A percentile compares a stretch with the other conserved stretches of the same genome.
phyloP scores from a whole-genome alignment of 1,140 invertebrate genomes.

The Drosophila sulfurigaster region DNA sequence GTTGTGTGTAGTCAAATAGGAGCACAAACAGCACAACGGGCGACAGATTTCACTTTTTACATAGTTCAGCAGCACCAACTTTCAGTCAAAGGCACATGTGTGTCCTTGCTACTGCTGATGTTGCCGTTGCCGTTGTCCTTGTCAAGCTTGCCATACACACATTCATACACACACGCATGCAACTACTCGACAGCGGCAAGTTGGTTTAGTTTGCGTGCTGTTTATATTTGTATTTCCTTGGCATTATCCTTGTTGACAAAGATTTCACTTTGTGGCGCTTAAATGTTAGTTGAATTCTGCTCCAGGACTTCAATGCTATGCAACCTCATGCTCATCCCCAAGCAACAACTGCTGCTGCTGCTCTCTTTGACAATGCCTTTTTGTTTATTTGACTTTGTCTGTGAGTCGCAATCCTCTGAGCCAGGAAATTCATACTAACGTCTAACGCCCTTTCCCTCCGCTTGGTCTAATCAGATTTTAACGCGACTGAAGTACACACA shows the following conservation, averaged over 20 bases:
- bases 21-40: constrained; percentile 55
- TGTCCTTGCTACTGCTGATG: constrained; percentile 60
- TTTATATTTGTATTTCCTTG: constrained; percentile 84
- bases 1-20: constrained; percentile 67
- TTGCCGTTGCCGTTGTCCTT: constrained; percentile 67
- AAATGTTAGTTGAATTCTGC: constrained; percentile 79
- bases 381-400: constrained; percentile 78
- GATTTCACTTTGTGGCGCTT: constrained; percentile 83
- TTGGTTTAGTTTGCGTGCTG: constrained; percentile 81
- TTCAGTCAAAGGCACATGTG: constrained; percentile 74
- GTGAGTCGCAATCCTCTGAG: constrained; percentile 17
- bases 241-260: constrained; percentile 83
- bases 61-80: constrained; percentile 58
- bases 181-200: constrained; percentile 62
- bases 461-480: constrained; percentile 30
- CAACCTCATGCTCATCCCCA: background rate
- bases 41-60: constrained; percentile 80
- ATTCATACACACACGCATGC: constrained; percentile 22
- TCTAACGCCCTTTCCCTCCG: background rate
- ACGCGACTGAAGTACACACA: constrained; percentile 13
- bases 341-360: constrained; percentile 44
- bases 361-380: constrained; percentile 76
- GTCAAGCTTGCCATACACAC: constrained; percentile 50
- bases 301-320: constrained; percentile 60
- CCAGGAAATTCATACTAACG: constrained; percentile 68